Evolutionary conservation across 30 jellyfish, hydroid and myxozoan species (phyloP).

Genomic region (Aurelia coerulea): DNA sequence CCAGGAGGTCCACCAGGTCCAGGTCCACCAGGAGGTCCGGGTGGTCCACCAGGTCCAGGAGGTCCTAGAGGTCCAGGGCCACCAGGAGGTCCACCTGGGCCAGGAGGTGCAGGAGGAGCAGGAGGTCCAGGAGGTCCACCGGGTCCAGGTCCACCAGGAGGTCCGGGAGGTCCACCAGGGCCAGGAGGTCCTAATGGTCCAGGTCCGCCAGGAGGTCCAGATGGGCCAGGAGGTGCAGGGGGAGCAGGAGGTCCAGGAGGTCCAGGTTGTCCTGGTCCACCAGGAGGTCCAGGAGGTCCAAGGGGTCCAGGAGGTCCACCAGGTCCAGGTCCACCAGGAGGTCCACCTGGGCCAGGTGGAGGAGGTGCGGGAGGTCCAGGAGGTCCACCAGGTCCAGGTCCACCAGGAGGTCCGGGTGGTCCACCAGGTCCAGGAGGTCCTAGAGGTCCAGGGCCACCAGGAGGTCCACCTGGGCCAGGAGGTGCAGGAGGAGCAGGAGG

Average conservation of each 20-base stretch:
- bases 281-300: slow-evolving; percentile 80
- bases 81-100: slow-evolving; percentile 94
- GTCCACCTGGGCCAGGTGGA: slow-evolving; percentile 80
- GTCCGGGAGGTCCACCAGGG: slow-evolving; percentile 83
- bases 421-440: slow-evolving; percentile 78
- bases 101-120: slow-evolving; percentile 88
- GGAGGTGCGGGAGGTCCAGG: slow-evolving; percentile 78
- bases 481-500: slow-evolving; percentile 92
- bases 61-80: slow-evolving; percentile 96
- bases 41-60: slow-evolving; percentile 97
- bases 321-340: slow-evolving; percentile 68
- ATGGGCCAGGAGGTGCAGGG: slow-evolving; percentile 95
- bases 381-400: slow-evolving; percentile 68
- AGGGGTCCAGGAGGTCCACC: slow-evolving; percentile 63
- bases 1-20: slow-evolving; percentile 98
- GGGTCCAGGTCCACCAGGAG: slow-evolving; percentile 80
- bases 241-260: slow-evolving; percentile 93
- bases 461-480: slow-evolving; percentile 89
- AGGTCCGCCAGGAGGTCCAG: slow-evolving; percentile 91
- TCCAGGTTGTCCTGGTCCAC: slow-evolving; percentile 69
- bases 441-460: slow-evolving; percentile 80
- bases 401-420: slow-evolving; percentile 68
- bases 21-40: slow-evolving; percentile 96
- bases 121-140: slow-evolving; percentile 94
- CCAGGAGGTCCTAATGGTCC: slow-evolving; percentile 82